These are phyloP conservation scores for Oenanthe oenanthe DNA, from an alignment of 2,113 vertebrate genomes.

Conservation along the genomic window DNA sequence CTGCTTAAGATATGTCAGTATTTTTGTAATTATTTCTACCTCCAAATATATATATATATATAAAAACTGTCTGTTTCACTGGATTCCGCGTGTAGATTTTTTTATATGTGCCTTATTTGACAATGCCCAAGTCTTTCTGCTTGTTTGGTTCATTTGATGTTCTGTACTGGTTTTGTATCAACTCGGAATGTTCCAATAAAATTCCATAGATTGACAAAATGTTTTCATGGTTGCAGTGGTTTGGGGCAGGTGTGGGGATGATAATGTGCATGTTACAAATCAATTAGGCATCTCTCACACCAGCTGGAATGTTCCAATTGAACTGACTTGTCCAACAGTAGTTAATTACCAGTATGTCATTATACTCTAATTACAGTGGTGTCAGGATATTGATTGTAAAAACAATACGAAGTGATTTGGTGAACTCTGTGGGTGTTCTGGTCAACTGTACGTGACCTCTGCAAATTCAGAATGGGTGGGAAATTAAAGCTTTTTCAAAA, in stretches of 20 bases:
- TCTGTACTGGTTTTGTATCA: conserved; percentile 67
- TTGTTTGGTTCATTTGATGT: conserved; percentile 63
- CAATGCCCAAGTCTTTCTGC: conserved; percentile 64
- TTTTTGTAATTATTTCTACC: conserved; percentile 87
- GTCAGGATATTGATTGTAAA: neutral
- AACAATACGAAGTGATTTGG: neutral
- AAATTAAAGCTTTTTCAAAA: neutral
- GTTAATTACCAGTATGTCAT: neutral
- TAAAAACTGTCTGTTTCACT: conserved; percentile 77
- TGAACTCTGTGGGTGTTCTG: neutral
- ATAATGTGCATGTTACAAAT: neutral
- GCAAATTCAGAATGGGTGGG: neutral
- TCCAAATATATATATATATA: conserved; percentile 76
- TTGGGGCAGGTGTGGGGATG: too few relatives aligned
- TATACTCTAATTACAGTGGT: neutral
- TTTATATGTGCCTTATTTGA: conserved; percentile 85
- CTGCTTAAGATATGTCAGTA: conserved; percentile 81
- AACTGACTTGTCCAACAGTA: neutral
- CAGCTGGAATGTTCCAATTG: neutral
- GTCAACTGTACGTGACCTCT: neutral
- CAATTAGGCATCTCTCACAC: neutral
- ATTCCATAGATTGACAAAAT: conserved; percentile 32
- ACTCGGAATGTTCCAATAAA: conserved; percentile 60
- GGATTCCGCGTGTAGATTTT: conserved; percentile 75
- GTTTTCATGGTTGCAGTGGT: neutral